phyloP scores from a whole-genome alignment of 1,140 invertebrate genomes.

The Drosophila rhopaloa region DNA sequence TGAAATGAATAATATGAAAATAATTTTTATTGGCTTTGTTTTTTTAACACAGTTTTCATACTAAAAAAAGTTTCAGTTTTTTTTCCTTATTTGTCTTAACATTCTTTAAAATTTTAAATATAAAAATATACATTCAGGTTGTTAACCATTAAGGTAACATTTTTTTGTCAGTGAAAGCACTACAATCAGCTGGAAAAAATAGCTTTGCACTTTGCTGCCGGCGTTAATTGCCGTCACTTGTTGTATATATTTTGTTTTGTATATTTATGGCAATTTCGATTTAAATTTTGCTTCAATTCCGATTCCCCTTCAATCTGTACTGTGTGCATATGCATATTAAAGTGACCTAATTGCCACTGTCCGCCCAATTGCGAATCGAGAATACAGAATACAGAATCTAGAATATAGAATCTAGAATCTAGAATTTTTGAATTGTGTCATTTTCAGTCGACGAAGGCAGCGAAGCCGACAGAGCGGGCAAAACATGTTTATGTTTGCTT shows the following conservation, averaged over 20 bases:
- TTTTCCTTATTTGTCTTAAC: too few species aligned
- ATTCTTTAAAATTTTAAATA: too few species aligned
- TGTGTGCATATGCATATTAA: slow-evolving; percentile 64
- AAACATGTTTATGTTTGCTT: slow-evolving; percentile 53
- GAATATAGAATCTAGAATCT: slow-evolving; percentile 16
- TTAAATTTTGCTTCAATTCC: slow-evolving; percentile 32
- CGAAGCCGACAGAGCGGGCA: slow-evolving; percentile 5
- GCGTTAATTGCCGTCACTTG: slow-evolving; percentile 68
- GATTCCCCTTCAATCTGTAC: slow-evolving; percentile 18
- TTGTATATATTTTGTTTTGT: slow-evolving; percentile 39
- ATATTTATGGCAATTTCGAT: slow-evolving; percentile 56
- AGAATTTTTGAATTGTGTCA: slow-evolving; percentile 69
- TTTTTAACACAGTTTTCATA: too few species aligned
- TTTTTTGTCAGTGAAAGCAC: not conserved
- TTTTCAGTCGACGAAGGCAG: slow-evolving; percentile 14
- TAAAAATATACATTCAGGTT: not conserved
- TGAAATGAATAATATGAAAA: too few species aligned
- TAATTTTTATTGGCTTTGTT: too few species aligned
- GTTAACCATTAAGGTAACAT: not conserved
- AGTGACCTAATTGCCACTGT: slow-evolving; percentile 73
- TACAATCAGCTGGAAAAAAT: slow-evolving; percentile 20
- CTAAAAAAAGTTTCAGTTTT: too few species aligned
- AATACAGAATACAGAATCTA: slow-evolving; percentile 34
- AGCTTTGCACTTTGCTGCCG: slow-evolving; percentile 56
- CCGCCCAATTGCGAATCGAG: slow-evolving; percentile 49